Evolutionary conservation across 2,797 vertebrate genomes (phyloP), one percentile per base, ranked within the genome.

Genomic region (Acestrorhynchus altus): DNA sequence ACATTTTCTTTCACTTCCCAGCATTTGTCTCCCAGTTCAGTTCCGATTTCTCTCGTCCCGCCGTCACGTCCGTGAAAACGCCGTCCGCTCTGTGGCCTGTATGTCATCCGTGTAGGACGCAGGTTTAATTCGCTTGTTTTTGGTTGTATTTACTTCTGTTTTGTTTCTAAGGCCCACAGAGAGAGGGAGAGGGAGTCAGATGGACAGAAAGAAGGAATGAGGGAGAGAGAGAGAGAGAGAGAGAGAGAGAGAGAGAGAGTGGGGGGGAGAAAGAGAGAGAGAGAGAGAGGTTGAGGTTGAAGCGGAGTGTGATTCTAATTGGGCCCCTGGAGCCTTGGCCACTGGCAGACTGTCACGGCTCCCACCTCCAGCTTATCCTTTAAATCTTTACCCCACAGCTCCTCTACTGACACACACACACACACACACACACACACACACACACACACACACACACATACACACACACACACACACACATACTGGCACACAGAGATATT

Each of bases 331-430:
- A 28, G 54, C 28, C 7, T 57, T 26, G 84, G 83, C 57, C 72
- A 83, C 83, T 81, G 40, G 40, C 44, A 13, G 12, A 13, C 44
- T n/a, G 61, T 51, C 79, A 74, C 60, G 31, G 39, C 24, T 63
- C 42, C 49, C 46, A 61, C 64, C 65, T 65, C 68, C 51, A 65
- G 65, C 72, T 85, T 63, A 78, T 76, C 79, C 77, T 80, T 66
- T 54, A 80, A 75, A 82, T 83, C 78, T 83, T 82, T 68, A 78
- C 56, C 52, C 22, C 20, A 73, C 52, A 72, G 77, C 67, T 61
- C 57, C 56, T n/a, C n/a, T n/a, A n/a, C n/a, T n/a, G n/a, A n/a
- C n/a, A n/a, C n/a, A n/a, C n/a, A n/a, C n/a, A n/a, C 61, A n/a
- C n/a, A n/a, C 47, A 49, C 47, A 16, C 47, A 16, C 47, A 16